Conservation (phyloP, 2,888 invertebrate species). For the Eremobia ochroleuca region DNA sequence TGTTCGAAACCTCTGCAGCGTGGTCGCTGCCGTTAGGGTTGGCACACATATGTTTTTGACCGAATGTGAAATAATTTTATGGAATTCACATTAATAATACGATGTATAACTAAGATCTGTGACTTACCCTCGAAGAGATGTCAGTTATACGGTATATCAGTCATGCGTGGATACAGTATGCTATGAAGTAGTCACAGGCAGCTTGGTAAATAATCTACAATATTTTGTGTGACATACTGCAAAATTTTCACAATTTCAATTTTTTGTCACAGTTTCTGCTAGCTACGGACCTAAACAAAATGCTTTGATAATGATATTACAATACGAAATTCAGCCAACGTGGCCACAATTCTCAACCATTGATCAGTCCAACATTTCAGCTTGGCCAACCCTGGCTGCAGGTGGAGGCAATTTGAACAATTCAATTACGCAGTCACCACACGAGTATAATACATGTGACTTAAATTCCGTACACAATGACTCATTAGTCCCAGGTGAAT, state of each 20-base stretch:
- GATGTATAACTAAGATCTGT: background rate
- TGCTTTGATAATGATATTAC: background rate
- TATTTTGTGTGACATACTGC: background rate
- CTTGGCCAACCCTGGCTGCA: constrained; percentile 44
- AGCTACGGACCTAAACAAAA: background rate
- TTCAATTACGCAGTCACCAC: constrained; percentile 45
- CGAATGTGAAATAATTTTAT: background rate
- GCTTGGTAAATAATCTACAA: background rate
- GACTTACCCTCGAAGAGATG: background rate
- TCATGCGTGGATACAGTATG: background rate
- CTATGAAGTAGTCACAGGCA: background rate
- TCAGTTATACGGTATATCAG: background rate
- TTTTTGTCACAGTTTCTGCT: background rate
- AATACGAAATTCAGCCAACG: background rate
- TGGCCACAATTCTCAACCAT: background rate
- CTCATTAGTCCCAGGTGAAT: constrained; percentile 61
- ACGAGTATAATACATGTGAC: constrained; percentile 49
- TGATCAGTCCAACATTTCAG: background rate
- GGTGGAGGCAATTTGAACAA: constrained; percentile 49
- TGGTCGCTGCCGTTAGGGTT: constrained; percentile 34
- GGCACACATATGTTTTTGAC: background rate
- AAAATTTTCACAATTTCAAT: too few relatives aligned
- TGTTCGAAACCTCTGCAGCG: constrained; percentile 58
- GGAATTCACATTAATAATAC: background rate
- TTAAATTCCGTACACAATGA: constrained; percentile 58